Evolutionary conservation across 2,888 invertebrate species (phyloP).

Genomic region (Synanthedon vespiformis): DNA sequence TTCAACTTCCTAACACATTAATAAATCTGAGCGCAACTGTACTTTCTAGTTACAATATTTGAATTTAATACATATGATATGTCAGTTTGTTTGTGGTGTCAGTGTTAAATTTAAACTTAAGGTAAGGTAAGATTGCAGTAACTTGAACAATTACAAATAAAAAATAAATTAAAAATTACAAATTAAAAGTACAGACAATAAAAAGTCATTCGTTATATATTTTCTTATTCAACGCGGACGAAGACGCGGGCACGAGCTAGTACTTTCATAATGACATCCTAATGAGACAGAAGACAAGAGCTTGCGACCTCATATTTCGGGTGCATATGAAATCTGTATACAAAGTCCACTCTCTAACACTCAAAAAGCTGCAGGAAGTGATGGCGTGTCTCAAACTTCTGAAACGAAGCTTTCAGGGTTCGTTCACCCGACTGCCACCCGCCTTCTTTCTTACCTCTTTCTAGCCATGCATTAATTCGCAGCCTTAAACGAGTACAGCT

Average conservation of each 20-base stretch:
- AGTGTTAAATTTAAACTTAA: too few species aligned
- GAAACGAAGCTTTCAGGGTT: constrained; percentile 50
- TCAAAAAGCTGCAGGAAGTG: constrained; percentile 38
- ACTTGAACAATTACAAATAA: too few species aligned
- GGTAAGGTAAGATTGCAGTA: too few species aligned
- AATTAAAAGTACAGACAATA: too few species aligned
- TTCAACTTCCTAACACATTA: neutral
- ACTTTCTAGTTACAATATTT: constrained; percentile 1
- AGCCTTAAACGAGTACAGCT: constrained; percentile 12
- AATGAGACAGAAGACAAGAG: neutral
- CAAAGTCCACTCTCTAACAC: constrained; percentile 12
- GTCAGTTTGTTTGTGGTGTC: too few species aligned
- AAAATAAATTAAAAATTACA: too few species aligned
- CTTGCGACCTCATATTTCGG: neutral
- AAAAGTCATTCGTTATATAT: too few species aligned
- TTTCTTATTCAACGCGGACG: too few species aligned
- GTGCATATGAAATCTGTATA: neutral
- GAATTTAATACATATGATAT: too few species aligned
- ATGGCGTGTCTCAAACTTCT: constrained; percentile 54
- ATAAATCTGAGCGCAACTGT: constrained; percentile 1
- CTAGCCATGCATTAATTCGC: constrained; percentile 13
- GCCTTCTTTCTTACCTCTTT: constrained; percentile 17
- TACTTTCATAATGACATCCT: neutral
- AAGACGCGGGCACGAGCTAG: too few species aligned
- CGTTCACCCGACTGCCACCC: constrained; percentile 42